Evolutionary conservation across 2,797 vertebrate genomes (phyloP), one percentile per base, ranked within the genome.

Genomic region (Cheracebus regulus): DNA sequence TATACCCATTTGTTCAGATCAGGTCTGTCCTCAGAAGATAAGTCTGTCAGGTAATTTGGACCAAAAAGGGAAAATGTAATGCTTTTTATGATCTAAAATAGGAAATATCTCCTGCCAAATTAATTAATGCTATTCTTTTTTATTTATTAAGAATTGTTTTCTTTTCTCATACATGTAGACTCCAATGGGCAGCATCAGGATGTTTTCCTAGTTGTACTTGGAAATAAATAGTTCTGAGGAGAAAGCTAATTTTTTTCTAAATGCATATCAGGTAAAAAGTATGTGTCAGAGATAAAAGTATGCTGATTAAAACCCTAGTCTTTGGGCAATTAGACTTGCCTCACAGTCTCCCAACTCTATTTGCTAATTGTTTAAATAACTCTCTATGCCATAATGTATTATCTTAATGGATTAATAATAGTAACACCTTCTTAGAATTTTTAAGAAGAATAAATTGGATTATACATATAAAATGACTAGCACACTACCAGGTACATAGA

Each of bases 11-110:
- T 99, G 98, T 99, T 99, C 98, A 97, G 98, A 99, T 99, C 99
- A 99, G 98, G 98, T 98, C 99, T 99, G 99, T 98, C 98, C 99
- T 99, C 98, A 98, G 98, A 97, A 99, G 99, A 99, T 99, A 99
- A 99, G 97, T 99, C 98, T 99, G 98, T 96, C 98, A 98, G 97
- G 98, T 98, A 98, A 98, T 98, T 98, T 99, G 98, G 98, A 97
- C 91, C 92, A 97, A 3, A 96, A 80, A 85, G 98, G 97, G 96
- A 90, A 98, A 99, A 98, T 97, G 88, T 98, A 99, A 98, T 99
- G 98, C 93, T 73, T 99, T 99, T 99, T 98, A 99, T 99, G 98
- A 98, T 98, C 98, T 98, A 88, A 98, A 99, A 98, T 98, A 92
- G 98, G 98, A 99, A 98, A 98, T 98, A 98, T 98, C 97, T 98